A percentile compares a stretch with the other conserved stretches of the same genome.
phyloP scores from a whole-genome alignment of 2,888 invertebrate species.

The Chymomyza procnemis region DNA sequence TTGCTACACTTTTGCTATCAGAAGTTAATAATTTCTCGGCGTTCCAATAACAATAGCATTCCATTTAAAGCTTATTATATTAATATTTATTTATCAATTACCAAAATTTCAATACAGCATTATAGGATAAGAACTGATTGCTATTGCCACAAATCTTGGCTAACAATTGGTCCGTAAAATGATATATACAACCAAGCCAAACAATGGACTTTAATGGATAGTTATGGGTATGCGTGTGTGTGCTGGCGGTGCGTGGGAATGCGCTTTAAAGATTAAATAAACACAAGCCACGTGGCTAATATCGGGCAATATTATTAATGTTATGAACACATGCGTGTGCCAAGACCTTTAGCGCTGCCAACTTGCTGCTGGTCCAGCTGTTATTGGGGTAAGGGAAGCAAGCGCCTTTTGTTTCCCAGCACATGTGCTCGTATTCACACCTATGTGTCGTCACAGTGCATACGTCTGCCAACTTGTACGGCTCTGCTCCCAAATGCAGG shows the following conservation, averaged over 20 bases:
- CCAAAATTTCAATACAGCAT: background rate
- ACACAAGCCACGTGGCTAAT: conserved; percentile 57
- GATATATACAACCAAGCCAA: background rate
- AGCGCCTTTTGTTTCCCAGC: conserved; percentile 53
- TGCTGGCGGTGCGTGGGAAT: background rate
- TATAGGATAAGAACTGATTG: background rate
- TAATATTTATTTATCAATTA: background rate
- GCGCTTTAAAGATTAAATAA: conserved; percentile 4
- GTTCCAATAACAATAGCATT: no score
- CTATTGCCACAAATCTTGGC: background rate
- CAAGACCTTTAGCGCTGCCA: background rate
- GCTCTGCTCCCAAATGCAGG: background rate
- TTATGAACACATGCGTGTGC: conserved; percentile 42
- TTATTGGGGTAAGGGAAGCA: background rate
- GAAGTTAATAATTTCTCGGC: no score
- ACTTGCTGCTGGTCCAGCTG: background rate
- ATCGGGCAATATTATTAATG: conserved; percentile 66
- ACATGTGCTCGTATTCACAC: conserved; percentile 73
- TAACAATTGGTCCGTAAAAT: background rate
- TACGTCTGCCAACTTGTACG: background rate
- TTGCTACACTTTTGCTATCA: no score
- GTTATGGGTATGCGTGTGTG: background rate
- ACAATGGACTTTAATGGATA: background rate
- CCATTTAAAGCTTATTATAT: background rate
- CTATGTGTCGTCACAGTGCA: conserved; percentile 35